Percentiles rank a stretch among this genome's conserved stretches.
Conservation (phyloP, 2,113 vertebrate species). For the Arenaria interpres region DNA sequence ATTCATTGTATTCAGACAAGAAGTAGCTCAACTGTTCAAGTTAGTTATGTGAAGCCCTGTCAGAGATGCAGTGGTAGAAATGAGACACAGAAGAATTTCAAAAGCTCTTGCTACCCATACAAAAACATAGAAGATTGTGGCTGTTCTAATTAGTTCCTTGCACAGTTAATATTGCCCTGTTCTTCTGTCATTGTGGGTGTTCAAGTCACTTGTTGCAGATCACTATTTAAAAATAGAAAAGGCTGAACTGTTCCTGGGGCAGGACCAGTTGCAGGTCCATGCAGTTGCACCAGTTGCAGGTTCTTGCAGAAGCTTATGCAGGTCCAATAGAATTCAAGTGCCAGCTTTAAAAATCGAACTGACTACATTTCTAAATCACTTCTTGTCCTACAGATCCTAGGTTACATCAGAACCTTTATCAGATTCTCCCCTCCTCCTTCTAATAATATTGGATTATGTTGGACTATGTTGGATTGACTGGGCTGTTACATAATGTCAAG, state of each 20-base stretch:
- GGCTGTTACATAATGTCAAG: neutral
- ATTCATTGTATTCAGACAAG: neutral
- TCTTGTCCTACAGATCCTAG: neutral
- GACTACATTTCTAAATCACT: neutral
- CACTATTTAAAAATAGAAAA: neutral
- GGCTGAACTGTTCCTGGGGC: neutral
- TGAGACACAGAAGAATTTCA: neutral
- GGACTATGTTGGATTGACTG: neutral
- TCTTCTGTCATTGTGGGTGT: neutral
- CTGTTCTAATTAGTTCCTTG: neutral
- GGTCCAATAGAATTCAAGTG: neutral
- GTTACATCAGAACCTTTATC: neutral
- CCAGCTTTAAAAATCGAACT: neutral
- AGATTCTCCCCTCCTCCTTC: conserved; percentile 1
- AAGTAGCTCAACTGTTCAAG: neutral
- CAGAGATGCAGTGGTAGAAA: neutral
- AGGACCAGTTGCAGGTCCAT: too few relatives aligned
- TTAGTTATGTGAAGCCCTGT: neutral
- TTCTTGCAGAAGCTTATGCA: neutral
- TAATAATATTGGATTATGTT: conserved; percentile 2
- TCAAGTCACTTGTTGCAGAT: neutral
- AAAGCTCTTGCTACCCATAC: neutral
- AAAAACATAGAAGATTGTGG: neutral
- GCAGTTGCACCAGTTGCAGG: too few relatives aligned
- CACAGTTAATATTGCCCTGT: neutral